Percentiles rank a stretch among this genome's conserved stretches.
Conservation (phyloP, 1,140 invertebrate genomes). For the Trachelipus rathkii region DNA sequence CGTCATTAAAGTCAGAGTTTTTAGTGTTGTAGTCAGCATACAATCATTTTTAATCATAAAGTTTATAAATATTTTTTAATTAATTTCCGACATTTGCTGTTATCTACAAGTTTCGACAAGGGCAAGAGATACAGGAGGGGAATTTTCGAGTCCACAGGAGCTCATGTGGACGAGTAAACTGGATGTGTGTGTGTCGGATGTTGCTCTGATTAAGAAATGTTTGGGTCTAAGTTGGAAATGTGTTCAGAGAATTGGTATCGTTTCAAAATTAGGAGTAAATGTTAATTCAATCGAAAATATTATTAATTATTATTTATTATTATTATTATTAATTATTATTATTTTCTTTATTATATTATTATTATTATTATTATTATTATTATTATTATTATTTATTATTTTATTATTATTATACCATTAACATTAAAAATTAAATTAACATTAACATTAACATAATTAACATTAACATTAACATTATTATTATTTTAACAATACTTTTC, state of each 20-base stretch:
- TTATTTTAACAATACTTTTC: too few species aligned
- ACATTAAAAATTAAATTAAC: too few species aligned
- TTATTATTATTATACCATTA: background rate
- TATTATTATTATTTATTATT: background rate
- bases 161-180: background rate
- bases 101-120: background rate
- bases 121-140: background rate
- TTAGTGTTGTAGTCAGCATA: too few species aligned
- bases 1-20: too few species aligned
- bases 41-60: too few species aligned
- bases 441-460: too few species aligned
- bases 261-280: background rate
- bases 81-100: background rate
- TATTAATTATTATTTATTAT: background rate
- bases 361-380: background rate
- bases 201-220: background rate
- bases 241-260: background rate
- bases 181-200: background rate
- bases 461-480: too few species aligned
- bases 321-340: background rate
- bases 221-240: background rate
- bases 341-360: background rate
- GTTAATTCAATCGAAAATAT: background rate
- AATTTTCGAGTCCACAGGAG: background rate
- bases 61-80: too few species aligned